These are phyloP conservation scores for Embiotoca jacksoni DNA, from an alignment of 2,113 vertebrate genomes.

Conservation along the genomic window DNA sequence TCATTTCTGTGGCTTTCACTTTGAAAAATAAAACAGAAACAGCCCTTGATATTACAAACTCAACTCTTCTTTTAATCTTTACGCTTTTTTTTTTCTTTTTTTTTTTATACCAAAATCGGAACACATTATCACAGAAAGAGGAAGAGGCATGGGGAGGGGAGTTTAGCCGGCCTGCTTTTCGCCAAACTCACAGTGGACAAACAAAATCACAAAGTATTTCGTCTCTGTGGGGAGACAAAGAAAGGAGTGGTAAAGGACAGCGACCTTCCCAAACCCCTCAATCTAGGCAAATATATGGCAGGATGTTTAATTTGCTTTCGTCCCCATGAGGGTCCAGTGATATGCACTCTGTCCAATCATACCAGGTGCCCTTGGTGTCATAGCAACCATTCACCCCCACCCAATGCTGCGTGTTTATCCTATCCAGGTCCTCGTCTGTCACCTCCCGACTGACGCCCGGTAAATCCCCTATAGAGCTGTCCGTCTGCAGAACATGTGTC, in stretches of 20 bases:
- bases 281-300: constrained; percentile 99
- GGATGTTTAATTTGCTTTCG: constrained; percentile 95
- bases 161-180: constrained; percentile 72
- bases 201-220: constrained; percentile 72
- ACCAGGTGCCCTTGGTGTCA: constrained; percentile 97
- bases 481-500: constrained; percentile 90
- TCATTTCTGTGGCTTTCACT: constrained; percentile 73
- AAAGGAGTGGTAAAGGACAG: constrained; percentile 86
- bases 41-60: constrained; percentile 81
- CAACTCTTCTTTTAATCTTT: constrained; percentile 78
- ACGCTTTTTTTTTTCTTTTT: constrained; percentile 59
- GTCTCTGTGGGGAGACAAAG: constrained; percentile 64
- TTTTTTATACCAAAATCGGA: constrained; percentile 68
- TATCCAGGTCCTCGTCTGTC: constrained; percentile 86
- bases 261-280: constrained; percentile 88
- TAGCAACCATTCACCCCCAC: constrained; percentile 96
- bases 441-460: constrained; percentile 91
- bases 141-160: constrained; percentile 65
- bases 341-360: constrained; percentile 99
- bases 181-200: constrained; percentile 85
- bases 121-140: constrained; percentile 77
- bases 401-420: constrained; percentile 91
- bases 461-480: constrained; percentile 84
- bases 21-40: constrained; percentile 80
- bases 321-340: constrained; percentile 96